Percentiles rank a stretch among this genome's conserved stretches.
Conservation (phyloP, 2,888 invertebrate genomes). For the Eretmocerus hayati region DNA sequence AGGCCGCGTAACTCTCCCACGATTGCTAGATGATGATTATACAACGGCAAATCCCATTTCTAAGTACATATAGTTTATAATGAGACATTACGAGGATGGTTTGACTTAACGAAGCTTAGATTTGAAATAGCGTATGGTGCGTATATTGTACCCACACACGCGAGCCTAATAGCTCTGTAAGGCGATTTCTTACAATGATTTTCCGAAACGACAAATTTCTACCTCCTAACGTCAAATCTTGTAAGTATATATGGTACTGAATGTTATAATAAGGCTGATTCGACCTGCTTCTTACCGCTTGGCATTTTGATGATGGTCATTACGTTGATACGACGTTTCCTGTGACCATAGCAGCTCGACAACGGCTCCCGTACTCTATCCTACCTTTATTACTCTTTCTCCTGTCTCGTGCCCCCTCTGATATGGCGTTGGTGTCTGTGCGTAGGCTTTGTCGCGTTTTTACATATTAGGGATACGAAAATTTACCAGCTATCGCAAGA, state of each 20-base stretch:
- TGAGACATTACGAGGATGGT: no score
- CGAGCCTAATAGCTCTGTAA: no score
- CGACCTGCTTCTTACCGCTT: slow-evolving; percentile 41
- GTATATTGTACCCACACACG: no score
- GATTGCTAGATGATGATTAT: no score
- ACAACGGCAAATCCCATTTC: no score
- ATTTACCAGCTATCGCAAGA: slow-evolving; percentile 21
- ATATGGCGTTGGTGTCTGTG: no score
- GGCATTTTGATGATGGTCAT: slow-evolving; percentile 45
- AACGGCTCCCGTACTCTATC: no score
- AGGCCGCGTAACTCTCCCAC: no score
- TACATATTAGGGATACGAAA: slow-evolving; percentile 20
- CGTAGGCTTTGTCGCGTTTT: neutral
- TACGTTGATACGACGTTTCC: slow-evolving; percentile 46
- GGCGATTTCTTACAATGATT: slow-evolving; percentile 21
- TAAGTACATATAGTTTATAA: no score
- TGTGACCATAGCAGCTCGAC: slow-evolving; percentile 41
- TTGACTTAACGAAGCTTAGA: no score
- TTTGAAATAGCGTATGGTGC: no score
- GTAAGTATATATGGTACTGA: neutral
- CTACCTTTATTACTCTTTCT: slow-evolving; percentile 1
- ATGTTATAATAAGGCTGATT: slow-evolving; percentile 17
- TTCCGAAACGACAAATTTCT: slow-evolving; percentile 28
- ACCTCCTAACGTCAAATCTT: slow-evolving; percentile 3
- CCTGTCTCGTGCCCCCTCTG: neutral